phyloP scores from a whole-genome alignment of 2,888 invertebrate species.

The Drosophila stalkeri region DNA sequence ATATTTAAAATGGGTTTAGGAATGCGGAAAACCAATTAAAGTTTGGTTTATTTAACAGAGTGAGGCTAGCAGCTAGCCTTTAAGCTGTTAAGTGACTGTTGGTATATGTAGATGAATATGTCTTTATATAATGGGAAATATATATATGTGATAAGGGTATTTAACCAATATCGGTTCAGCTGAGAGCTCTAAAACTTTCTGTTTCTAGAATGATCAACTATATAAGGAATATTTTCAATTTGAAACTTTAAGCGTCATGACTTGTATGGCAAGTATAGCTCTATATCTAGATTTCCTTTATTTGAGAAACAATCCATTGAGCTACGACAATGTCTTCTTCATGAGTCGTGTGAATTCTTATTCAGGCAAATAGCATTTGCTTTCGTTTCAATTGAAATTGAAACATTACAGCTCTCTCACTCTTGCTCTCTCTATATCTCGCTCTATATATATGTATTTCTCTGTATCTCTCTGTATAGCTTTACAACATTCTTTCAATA shows the following conservation, averaged over 20 bases:
- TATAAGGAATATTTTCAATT: not conserved
- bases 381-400: not conserved
- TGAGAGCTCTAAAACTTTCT: not conserved
- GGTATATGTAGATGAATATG: not conserved
- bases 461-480: not conserved
- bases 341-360: not conserved
- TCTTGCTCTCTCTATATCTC: not conserved
- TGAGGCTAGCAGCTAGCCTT: not conserved
- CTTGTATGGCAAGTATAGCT: not conserved
- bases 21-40: conserved; percentile 12
- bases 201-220: not conserved
- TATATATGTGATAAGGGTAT: not conserved
- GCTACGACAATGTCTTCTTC: not conserved
- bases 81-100: not conserved
- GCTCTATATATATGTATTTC: not conserved
- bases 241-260: not conserved
- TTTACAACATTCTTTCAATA: not conserved
- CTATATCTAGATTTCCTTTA: not conserved
- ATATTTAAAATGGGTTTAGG: conserved; percentile 38
- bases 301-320: not conserved
- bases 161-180: not conserved
- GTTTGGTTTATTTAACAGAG: conserved; percentile 16
- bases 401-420: not conserved
- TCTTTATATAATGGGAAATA: no score
- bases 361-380: not conserved